Evolutionary conservation across 1,140 invertebrate species (phyloP).

Genomic region (Drosophila nasuta): DNA sequence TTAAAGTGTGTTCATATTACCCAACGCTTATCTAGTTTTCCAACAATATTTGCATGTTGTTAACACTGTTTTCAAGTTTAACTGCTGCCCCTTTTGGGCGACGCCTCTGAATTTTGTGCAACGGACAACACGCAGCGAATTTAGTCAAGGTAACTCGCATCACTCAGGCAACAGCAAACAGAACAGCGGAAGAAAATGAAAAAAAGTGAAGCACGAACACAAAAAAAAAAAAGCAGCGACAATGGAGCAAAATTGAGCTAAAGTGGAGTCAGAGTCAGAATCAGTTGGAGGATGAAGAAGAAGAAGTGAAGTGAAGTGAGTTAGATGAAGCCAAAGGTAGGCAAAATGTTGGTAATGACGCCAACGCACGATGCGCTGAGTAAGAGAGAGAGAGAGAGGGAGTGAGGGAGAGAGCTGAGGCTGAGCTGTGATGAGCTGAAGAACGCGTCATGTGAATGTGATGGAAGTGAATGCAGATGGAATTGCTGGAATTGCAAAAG

Average conservation of each 20-base stretch:
- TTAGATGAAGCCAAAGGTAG: neutral
- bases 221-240: constrained; percentile 22
- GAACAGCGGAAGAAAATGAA: constrained; percentile 9
- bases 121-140: constrained; percentile 20
- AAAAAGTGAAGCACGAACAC: neutral
- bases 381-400: too few relatives aligned
- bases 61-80: too few relatives aligned
- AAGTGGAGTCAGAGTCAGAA: constrained; percentile 11
- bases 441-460: constrained; percentile 58
- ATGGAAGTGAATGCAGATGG: constrained; percentile 35
- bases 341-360: constrained; percentile 64
- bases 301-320: neutral
- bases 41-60: too few relatives aligned
- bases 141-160: constrained; percentile 50
- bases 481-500: constrained; percentile 11
- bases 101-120: constrained; percentile 1
- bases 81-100: too few relatives aligned
- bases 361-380: constrained; percentile 32
- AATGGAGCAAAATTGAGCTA: constrained; percentile 49
- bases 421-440: neutral
- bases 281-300: neutral
- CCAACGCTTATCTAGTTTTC: too few relatives aligned
- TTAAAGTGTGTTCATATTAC: neutral
- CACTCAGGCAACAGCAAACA: constrained; percentile 32
- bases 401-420: too few relatives aligned